These are phyloP conservation scores for Leptarthrus brevirostris DNA, from an alignment of 2,888 invertebrate genomes.

Conservation along the genomic window DNA sequence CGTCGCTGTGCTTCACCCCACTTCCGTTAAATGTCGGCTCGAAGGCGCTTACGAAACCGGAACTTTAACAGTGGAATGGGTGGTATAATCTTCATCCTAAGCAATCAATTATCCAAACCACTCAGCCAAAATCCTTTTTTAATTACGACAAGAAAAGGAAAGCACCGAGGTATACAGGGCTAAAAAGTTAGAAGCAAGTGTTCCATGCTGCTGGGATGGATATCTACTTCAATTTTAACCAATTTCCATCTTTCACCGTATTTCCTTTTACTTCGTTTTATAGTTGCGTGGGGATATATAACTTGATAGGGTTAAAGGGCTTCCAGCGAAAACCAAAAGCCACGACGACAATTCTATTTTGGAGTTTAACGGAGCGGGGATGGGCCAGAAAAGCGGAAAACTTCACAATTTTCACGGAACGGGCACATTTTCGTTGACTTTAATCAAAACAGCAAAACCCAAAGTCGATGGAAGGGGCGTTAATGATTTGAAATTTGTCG, in stretches of 20 bases:
- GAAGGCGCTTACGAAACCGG: too few species aligned
- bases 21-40: too few species aligned
- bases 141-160: slow-evolving; percentile 47
- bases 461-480: background rate
- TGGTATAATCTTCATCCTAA: slow-evolving; percentile 47
- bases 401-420: slow-evolving; percentile 34
- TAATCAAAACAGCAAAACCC: slow-evolving; percentile 24
- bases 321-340: slow-evolving; percentile 12
- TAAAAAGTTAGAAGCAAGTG: slow-evolving; percentile 1
- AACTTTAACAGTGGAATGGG: too few species aligned
- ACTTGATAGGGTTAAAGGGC: background rate
- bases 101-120: slow-evolving; percentile 53
- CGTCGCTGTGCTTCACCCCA: too few species aligned
- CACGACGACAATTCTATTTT: slow-evolving; percentile 33
- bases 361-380: background rate
- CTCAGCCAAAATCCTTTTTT: slow-evolving; percentile 53
- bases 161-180: slow-evolving; percentile 4
- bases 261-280: background rate
- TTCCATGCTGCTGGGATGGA: background rate
- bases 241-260: background rate
- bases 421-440: slow-evolving; percentile 13
- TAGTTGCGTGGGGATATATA: too few species aligned
- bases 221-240: background rate
- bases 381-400: slow-evolving; percentile 16
- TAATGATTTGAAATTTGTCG: slow-evolving; percentile 44